phyloP scores from a whole-genome alignment of 2,888 invertebrate species.

The Limnephilus lunatus region DNA sequence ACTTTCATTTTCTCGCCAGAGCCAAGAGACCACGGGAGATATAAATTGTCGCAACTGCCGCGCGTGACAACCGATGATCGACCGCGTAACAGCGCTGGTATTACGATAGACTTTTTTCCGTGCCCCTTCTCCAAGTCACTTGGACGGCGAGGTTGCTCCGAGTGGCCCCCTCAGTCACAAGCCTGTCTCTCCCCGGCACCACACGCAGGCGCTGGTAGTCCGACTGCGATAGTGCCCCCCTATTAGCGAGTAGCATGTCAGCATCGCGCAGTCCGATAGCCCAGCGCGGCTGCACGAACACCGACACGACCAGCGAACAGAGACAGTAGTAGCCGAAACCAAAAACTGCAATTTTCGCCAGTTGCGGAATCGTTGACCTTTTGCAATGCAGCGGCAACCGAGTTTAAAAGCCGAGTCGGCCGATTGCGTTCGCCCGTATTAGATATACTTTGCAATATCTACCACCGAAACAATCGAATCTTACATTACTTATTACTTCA shows the following conservation, averaged over 20 bases:
- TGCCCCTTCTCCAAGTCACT: neutral
- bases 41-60: constrained; percentile 2
- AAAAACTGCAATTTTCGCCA: constrained; percentile 21
- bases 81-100: constrained; percentile 5
- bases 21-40: neutral
- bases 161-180: neutral
- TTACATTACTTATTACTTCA: neutral
- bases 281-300: neutral
- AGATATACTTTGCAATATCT: constrained; percentile 1
- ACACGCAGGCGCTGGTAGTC: neutral
- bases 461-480: neutral
- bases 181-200: constrained; percentile 6
- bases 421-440: neutral
- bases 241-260: neutral
- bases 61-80: neutral
- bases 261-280: neutral
- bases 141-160: neutral
- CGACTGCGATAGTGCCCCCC: neutral
- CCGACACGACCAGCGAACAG: neutral
- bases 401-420: neutral
- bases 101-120: neutral
- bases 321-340: neutral
- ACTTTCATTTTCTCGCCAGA: constrained; percentile 37
- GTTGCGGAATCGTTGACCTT: constrained; percentile 28
- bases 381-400: neutral